These are phyloP conservation scores for Troglohyphantes excavatus DNA, from an alignment of 2,888 invertebrate species.

Conservation along the genomic window DNA sequence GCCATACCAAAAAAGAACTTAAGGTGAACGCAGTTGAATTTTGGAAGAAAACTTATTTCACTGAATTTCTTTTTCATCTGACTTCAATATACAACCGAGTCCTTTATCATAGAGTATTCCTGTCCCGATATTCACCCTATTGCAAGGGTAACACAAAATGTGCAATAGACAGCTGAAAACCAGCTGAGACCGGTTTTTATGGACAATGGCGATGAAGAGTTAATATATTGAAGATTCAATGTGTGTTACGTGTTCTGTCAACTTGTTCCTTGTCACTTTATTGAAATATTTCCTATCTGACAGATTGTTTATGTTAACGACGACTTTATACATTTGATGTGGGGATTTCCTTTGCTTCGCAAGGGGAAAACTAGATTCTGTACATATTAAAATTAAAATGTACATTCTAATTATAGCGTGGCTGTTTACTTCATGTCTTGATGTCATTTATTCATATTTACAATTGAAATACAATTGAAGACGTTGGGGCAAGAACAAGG, in stretches of 20 bases:
- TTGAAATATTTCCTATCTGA: slow-evolving; percentile 6
- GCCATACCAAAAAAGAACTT: too few relatives aligned
- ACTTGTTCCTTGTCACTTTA: slow-evolving; percentile 18
- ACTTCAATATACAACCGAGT: too few relatives aligned
- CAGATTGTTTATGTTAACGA: slow-evolving; percentile 28
- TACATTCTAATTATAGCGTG: slow-evolving; percentile 23
- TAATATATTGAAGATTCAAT: slow-evolving; percentile 26
- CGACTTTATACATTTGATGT: slow-evolving; percentile 61
- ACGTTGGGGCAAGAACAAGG: too few relatives aligned
- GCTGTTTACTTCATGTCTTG: neutral
- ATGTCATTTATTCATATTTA: neutral
- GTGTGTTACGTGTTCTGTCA: neutral
- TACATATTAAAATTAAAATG: slow-evolving; percentile 51
- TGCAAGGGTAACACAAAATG: neutral
- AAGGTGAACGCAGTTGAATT: too few relatives aligned
- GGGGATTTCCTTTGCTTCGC: slow-evolving; percentile 10
- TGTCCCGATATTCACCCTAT: too few relatives aligned
- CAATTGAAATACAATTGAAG: too few relatives aligned
- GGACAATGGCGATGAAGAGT: neutral
- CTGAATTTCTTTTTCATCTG: too few relatives aligned
- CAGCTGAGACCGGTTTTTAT: neutral
- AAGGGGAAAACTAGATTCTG: slow-evolving; percentile 43
- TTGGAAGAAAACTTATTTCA: too few relatives aligned
- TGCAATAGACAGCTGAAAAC: slow-evolving; percentile 16
- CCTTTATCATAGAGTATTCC: too few relatives aligned